Percentiles rank a stretch among this genome's conserved stretches.
phyloP scores from a whole-genome alignment of 2,888 invertebrate genomes.

The Apantesis nais region DNA sequence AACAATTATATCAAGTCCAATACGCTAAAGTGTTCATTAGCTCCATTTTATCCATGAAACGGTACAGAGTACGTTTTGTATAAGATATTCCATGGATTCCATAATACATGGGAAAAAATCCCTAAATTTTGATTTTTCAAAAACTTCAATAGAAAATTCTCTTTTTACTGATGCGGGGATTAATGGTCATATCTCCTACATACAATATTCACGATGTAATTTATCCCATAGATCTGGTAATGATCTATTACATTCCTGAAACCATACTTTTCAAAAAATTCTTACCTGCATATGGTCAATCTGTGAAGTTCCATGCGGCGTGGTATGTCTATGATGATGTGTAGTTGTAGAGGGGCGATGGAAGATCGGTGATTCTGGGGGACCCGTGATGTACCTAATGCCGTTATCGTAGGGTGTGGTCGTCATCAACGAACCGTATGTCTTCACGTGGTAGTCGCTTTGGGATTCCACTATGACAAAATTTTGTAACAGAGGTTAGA shows the following conservation, averaged over 20 bases:
- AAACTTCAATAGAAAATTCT: background rate
- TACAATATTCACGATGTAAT: background rate
- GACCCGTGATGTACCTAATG: slow-evolving; percentile 78
- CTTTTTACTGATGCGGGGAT: background rate
- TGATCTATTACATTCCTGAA: background rate
- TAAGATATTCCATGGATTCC: too few relatives aligned
- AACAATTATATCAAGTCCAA: background rate
- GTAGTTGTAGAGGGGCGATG: slow-evolving; percentile 79
- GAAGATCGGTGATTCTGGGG: slow-evolving; percentile 70
- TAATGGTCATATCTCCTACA: background rate
- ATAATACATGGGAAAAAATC: too few relatives aligned
- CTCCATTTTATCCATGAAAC: too few relatives aligned
- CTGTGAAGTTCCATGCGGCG: slow-evolving; percentile 56
- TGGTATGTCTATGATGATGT: slow-evolving; percentile 73
- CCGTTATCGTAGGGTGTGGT: slow-evolving; percentile 77
- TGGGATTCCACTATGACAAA: slow-evolving; percentile 92
- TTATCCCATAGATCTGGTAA: background rate
- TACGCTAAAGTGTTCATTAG: too few relatives aligned
- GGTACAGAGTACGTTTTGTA: too few relatives aligned
- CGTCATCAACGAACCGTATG: slow-evolving; percentile 75
- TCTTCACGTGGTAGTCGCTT: slow-evolving; percentile 92
- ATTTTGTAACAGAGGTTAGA: background rate
- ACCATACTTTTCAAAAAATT: background rate
- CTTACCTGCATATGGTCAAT: slow-evolving; percentile 53
- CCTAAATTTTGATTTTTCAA: background rate